Evolutionary conservation across 2,797 vertebrate genomes (phyloP).

Genomic region (Natrix natrix): DNA sequence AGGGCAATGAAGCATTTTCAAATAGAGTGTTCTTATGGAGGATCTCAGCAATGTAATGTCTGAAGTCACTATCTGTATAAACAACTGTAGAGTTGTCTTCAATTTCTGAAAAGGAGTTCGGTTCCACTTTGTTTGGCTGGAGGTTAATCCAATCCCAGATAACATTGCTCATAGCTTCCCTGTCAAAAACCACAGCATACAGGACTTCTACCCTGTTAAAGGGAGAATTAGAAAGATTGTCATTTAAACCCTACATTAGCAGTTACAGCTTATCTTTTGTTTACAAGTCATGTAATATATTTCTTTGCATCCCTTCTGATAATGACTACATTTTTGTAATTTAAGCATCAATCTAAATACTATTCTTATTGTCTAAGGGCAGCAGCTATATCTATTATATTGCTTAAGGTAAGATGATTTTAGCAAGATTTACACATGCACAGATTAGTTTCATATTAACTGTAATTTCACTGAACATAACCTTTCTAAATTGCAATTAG

Average conservation of each 20-base stretch:
- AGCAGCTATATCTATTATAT: not conserved
- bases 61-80: constrained; percentile 80
- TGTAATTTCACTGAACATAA: not conserved
- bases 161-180: constrained; percentile 80
- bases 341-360: not conserved
- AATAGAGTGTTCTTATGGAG: constrained; percentile 78
- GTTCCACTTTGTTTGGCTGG: constrained; percentile 90
- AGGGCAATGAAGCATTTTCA: constrained; percentile 76
- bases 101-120: constrained; percentile 75
- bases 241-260: not conserved
- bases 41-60: constrained; percentile 75
- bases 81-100: constrained; percentile 78
- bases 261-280: not conserved
- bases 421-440: no score
- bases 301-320: not conserved
- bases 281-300: not conserved
- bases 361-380: not conserved
- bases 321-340: not conserved
- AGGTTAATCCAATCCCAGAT: constrained; percentile 88
- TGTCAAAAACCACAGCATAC: constrained; percentile 83
- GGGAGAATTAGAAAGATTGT: constrained; percentile 27
- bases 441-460: not conserved
- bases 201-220: constrained; percentile 78
- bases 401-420: not conserved
- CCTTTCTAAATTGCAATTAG: not conserved